These are phyloP conservation scores for Dermolepida albohirtum DNA, from an alignment of 2,888 invertebrate genomes.

Conservation along the genomic window DNA sequence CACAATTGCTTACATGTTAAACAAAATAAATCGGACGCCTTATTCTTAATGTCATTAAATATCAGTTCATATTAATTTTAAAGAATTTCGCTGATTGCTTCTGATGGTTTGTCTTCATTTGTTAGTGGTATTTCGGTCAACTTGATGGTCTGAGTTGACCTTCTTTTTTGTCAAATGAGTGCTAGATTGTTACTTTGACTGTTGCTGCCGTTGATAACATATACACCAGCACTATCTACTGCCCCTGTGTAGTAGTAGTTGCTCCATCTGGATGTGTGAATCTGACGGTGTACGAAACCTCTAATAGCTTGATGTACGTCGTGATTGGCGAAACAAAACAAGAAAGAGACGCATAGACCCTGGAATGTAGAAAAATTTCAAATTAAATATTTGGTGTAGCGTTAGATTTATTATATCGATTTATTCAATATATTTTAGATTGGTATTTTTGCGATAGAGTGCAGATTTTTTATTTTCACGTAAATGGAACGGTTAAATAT, in stretches of 20 bases:
- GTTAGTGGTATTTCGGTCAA: slow-evolving; percentile 41
- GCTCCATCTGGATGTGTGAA: slow-evolving; percentile 56
- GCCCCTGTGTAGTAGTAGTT: slow-evolving; percentile 58
- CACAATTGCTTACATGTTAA: no score
- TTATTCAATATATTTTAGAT: no score
- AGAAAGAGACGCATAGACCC: slow-evolving; percentile 78
- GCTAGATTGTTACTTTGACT: slow-evolving; percentile 56
- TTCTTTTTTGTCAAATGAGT: slow-evolving; percentile 55
- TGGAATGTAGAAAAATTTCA: slow-evolving; percentile 57
- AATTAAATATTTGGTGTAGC: slow-evolving; percentile 3
- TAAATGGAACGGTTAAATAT: no score
- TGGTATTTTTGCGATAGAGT: no score
- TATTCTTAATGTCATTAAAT: slow-evolving; percentile 2
- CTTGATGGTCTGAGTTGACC: slow-evolving; percentile 49
- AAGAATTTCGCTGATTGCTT: slow-evolving; percentile 42
- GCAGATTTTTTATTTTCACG: no score
- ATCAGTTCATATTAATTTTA: slow-evolving; percentile 11
- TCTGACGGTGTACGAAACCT: slow-evolving; percentile 64
- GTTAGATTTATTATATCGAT: no score
- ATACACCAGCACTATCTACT: slow-evolving; percentile 59
- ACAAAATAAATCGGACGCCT: no score
- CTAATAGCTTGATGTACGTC: slow-evolving; percentile 73
- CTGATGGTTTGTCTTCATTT: slow-evolving; percentile 34
- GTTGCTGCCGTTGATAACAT: slow-evolving; percentile 58
- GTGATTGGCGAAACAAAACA: slow-evolving; percentile 82